phyloP scores from a whole-genome alignment of 2,113 vertebrate genomes.

The Halcyon malimbica region DNA sequence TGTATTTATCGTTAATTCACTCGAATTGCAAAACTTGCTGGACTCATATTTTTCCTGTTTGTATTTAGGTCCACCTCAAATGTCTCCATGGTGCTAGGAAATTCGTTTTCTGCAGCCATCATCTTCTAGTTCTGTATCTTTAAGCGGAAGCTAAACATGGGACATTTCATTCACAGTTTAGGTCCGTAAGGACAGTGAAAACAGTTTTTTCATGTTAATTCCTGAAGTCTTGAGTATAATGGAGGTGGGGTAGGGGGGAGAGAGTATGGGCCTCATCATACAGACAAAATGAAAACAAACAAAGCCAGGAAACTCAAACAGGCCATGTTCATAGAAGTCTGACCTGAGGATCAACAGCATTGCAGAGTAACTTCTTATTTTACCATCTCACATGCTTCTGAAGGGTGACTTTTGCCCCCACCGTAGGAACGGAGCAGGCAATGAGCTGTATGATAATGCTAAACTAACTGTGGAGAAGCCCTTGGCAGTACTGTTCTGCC shows the following conservation, averaged over 20 bases:
- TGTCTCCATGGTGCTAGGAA: neutral
- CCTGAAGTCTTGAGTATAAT: neutral
- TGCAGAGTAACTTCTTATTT: neutral
- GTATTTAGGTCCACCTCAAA: neutral
- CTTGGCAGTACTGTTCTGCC: neutral
- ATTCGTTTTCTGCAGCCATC: neutral
- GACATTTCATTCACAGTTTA: neutral
- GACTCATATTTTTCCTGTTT: neutral
- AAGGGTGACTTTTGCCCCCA: neutral
- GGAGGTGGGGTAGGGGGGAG: rapidly evolving
- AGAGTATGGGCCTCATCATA: neutral
- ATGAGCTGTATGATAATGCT: neutral
- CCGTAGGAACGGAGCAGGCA: neutral
- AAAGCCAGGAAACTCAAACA: neutral
- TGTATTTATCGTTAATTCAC: neutral
- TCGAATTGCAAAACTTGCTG: neutral
- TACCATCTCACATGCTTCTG: neutral
- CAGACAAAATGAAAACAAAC: neutral
- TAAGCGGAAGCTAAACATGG: neutral
- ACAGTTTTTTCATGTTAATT: neutral
- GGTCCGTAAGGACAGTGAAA: neutral
- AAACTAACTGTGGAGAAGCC: neutral
- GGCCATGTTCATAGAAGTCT: neutral
- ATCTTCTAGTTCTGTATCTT: neutral
- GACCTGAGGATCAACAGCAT: neutral